Percentiles rank a stretch among this genome's conserved stretches.
These are phyloP conservation scores for Eucriotettix oculatus DNA, from an alignment of 2,888 invertebrate species.

Conservation along the genomic window DNA sequence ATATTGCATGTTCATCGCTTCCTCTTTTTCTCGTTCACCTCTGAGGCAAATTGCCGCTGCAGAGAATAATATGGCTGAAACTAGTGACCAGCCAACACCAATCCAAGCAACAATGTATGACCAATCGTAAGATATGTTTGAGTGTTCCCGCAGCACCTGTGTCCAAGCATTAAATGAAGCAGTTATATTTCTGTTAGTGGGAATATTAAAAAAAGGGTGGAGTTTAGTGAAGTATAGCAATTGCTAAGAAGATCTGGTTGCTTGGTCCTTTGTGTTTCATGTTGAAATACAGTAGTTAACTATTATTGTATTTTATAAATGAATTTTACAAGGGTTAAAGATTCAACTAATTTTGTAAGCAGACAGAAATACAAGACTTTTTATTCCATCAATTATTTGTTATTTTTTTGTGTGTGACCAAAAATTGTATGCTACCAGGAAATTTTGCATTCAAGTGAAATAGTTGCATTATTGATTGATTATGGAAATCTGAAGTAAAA, in stretches of 20 bases:
- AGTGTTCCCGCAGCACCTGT: slow-evolving; percentile 74
- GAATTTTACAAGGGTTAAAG: too few relatives aligned
- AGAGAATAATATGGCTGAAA: slow-evolving; percentile 83
- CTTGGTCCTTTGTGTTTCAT: neutral
- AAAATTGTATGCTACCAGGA: too few relatives aligned
- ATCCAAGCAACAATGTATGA: slow-evolving; percentile 95
- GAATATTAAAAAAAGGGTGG: neutral
- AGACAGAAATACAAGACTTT: too few relatives aligned
- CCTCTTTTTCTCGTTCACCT: slow-evolving; percentile 84
- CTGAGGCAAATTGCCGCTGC: slow-evolving; percentile 88
- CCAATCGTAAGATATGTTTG: slow-evolving; percentile 84
- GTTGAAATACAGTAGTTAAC: too few relatives aligned
- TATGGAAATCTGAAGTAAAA: too few relatives aligned
- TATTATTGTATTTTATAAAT: too few relatives aligned
- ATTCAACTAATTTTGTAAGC: too few relatives aligned
- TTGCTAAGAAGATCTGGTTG: slow-evolving; percentile 4
- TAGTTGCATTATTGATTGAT: too few relatives aligned
- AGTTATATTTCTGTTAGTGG: neutral
- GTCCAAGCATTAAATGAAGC: neutral
- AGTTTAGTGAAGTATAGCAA: neutral
- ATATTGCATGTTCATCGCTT: slow-evolving; percentile 94
- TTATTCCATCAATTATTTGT: too few relatives aligned
- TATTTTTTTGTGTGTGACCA: too few relatives aligned
- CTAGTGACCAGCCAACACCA: slow-evolving; percentile 80
- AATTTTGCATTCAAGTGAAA: too few relatives aligned